A percentile compares a stretch with the other conserved stretches of the same genome.
Conservation (phyloP, 2,113 vertebrate species). For the Esox niger region DNA sequence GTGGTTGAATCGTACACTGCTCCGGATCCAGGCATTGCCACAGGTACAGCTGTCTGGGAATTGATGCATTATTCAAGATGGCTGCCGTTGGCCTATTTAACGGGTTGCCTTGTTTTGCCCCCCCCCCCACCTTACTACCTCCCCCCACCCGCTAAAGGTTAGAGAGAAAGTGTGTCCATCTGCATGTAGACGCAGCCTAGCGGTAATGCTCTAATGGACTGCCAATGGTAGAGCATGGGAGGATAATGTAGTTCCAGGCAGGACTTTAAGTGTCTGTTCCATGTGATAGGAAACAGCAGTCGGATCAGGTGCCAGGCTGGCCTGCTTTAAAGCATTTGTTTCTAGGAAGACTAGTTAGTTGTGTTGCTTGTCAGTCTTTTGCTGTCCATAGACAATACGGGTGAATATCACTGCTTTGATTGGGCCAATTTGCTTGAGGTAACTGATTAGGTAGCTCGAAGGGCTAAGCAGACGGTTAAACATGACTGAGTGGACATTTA, state of each 20-base stretch:
- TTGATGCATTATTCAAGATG: slow-evolving; percentile 52
- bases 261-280: slow-evolving; percentile 2
- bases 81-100: slow-evolving; percentile 32
- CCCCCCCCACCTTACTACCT: neutral
- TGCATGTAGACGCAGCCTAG: neutral
- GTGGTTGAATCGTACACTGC: slow-evolving; percentile 22
- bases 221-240: neutral
- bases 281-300: neutral
- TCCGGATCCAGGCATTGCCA: slow-evolving; percentile 12
- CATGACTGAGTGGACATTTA: too few species aligned
- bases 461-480: too few species aligned
- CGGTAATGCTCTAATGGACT: neutral
- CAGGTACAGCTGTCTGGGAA: slow-evolving; percentile 23
- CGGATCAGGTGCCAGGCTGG: neutral
- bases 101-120: slow-evolving; percentile 12
- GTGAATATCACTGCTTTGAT: too few species aligned
- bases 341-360: too few species aligned
- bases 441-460: too few species aligned
- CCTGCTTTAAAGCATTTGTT: neutral
- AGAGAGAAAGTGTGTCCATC: neutral
- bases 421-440: too few species aligned
- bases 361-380: too few species aligned
- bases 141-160: neutral
- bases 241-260: slow-evolving; percentile 1
- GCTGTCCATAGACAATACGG: too few species aligned